Base-by-base conservation (phyloP, 2,888 invertebrate species). In the Anticlea derivata region DNA sequence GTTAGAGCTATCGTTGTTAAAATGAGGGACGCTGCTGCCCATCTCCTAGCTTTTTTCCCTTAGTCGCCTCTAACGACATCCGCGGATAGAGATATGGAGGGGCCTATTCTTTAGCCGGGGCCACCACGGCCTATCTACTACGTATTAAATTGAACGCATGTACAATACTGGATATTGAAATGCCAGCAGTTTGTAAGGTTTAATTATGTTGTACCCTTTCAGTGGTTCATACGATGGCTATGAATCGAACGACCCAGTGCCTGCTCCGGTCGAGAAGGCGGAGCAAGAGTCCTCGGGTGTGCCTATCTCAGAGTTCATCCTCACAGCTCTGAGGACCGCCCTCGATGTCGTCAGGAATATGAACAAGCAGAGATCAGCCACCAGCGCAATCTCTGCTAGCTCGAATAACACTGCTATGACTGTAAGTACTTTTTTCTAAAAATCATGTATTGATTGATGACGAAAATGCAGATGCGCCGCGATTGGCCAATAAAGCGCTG, bases 281-380 rank as follows among this genome's bases (percentile, higher is more conserved):
- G 70, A 70, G 10, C 52, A 66, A 0, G 40, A 65, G 5, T 53
- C 65, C 4, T 58, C 64, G 7, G 68, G 78, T 10, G 77, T 86
- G 69, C 72, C 86, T 0, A 77, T 87, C 1, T 86, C 91, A 0
- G 80, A 91, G 69, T 62, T 91, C 41, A 75, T 91, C 50, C 73
- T 91, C 8, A 86, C 87, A 0, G 81, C 86, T 0, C 60, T 91
- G n/a, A 75, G 86, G 1, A 91, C 91, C 0, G 80, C 82, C 0
- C 73, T 90, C 1, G 91, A 91, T 22, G 86, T 91, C 1, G 79
- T 91, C 12, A 75, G 86, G 27, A 89, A 80, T 41, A 78, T 88
- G 34, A 91, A 91, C 64, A 86, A 80, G 61, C 79, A 81, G 27
- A 72, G 80, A 1, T 72, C 75, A 5, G 65, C 64, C 53, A 50